Evolutionary conservation across 2,888 invertebrate species (phyloP).

Genomic region (Drosophila limbata): DNA sequence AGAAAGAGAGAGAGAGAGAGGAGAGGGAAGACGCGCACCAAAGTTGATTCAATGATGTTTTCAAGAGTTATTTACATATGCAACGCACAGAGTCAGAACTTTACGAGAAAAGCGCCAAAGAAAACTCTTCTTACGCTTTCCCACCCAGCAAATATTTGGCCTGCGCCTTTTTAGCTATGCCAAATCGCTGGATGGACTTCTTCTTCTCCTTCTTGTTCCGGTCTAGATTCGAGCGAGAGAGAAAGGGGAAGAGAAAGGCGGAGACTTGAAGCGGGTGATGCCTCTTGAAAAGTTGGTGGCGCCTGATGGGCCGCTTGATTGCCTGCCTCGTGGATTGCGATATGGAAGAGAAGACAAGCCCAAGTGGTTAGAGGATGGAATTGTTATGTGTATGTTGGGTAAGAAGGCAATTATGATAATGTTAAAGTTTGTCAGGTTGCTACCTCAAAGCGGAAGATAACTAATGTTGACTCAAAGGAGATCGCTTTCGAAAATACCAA

Average conservation of each 20-base stretch:
- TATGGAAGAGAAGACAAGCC: slow-evolving; percentile 39
- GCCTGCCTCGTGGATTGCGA: slow-evolving; percentile 42
- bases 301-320: slow-evolving; percentile 59
- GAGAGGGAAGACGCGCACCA: slow-evolving; percentile 38
- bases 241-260: background rate
- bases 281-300: slow-evolving; percentile 54
- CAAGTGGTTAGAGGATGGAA: slow-evolving; percentile 41
- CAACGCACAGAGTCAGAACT: slow-evolving; percentile 47
- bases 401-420: slow-evolving; percentile 64
- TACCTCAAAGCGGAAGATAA: slow-evolving; percentile 29
- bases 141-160: slow-evolving; percentile 55
- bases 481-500: slow-evolving; percentile 4
- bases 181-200: slow-evolving; percentile 55
- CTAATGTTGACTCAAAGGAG: slow-evolving; percentile 13
- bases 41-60: slow-evolving; percentile 73
- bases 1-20: background rate
- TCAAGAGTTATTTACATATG: slow-evolving; percentile 78
- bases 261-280: slow-evolving; percentile 6
- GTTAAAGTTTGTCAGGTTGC: slow-evolving; percentile 49
- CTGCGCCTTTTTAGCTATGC: slow-evolving; percentile 58
- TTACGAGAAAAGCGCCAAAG: slow-evolving; percentile 39
- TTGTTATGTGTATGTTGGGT: slow-evolving; percentile 32
- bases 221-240: background rate
- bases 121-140: slow-evolving; percentile 41
- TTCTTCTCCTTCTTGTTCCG: slow-evolving; percentile 7